These are phyloP conservation scores for Drosophila mercatorum DNA, from an alignment of 2,888 invertebrate species.

Conservation along the genomic window DNA sequence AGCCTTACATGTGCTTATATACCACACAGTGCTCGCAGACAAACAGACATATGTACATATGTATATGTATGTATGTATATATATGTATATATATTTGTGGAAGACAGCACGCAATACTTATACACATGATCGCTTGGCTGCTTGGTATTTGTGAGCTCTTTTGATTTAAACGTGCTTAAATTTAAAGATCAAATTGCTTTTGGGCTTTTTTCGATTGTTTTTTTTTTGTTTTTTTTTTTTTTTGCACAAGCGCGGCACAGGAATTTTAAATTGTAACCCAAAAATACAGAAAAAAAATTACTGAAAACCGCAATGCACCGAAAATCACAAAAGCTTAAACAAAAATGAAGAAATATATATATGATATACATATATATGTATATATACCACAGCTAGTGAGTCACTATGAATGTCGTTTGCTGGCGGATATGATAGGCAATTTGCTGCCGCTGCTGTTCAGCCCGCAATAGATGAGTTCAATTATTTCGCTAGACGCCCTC, in stretches of 20 bases:
- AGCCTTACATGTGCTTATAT: conserved; percentile 49
- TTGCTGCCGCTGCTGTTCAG: conserved; percentile 42
- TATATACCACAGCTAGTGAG: conserved; percentile 43
- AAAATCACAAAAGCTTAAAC: conserved; percentile 37
- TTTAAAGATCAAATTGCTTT: conserved; percentile 77
- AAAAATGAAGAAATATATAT: conserved; percentile 10
- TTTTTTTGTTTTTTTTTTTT: conserved; percentile 8
- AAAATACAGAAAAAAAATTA: conserved; percentile 16
- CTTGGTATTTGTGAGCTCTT: conserved; percentile 66
- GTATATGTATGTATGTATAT: not conserved
- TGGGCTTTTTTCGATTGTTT: conserved; percentile 26
- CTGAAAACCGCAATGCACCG: conserved; percentile 56
- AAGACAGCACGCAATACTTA: conserved; percentile 52
- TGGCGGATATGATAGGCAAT: conserved; percentile 68
- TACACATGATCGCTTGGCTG: conserved; percentile 45
- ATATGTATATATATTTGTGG: conserved; percentile 18
- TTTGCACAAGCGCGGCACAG: conserved; percentile 47
- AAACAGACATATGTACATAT: conserved; percentile 32
- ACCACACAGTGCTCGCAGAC: conserved; percentile 29
- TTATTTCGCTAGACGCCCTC: conserved; percentile 12
- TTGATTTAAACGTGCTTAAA: conserved; percentile 79
- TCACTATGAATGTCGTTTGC: conserved; percentile 62
- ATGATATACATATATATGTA: conserved; percentile 13
- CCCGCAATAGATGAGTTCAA: conserved; percentile 38
- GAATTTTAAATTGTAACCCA: conserved; percentile 68